Evolutionary conservation across 2,888 invertebrate genomes (phyloP), one percentile per base, ranked within the genome.

Genomic region (Philereme vetulata): DNA sequence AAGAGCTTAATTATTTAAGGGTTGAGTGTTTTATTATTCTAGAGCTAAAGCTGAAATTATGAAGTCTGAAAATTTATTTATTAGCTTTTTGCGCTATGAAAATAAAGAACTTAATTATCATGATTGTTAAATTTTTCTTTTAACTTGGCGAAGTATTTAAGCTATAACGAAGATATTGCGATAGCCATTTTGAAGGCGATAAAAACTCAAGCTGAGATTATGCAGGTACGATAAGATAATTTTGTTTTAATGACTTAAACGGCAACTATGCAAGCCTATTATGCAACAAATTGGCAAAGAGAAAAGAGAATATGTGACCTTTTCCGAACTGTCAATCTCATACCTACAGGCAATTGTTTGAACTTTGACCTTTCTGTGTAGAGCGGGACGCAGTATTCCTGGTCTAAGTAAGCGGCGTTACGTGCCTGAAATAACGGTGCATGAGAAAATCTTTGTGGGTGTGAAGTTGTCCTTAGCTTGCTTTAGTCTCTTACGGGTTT

Each of bases 1-100:
- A 57, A 64, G 55, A 53, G 58, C 58, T 66, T 67, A 70, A 65
- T 66, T 67, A 66, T 63, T 64, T 66, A 65, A 46, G 53, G 63
- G 59, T 56, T 51, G 54, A 56, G 55, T 60, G 56, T 63, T 65
- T 65, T 65, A 66, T 67, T 67, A 62, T 58, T 56, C 59, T 59
- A 54, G 49, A 38, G 54, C 34, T 46, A 54, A 53, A 49, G 54
- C 49, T 55, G 50, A 60, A 60, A 64, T 58, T 56, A 60, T 62
- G 10, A 63, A 53, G 57, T 55, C 56, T 47, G 50, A 40, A 60
- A 55, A 54, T 58, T 55, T 51, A 56, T 61, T 61, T 46, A 50
- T 54, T 35, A 35, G 46, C 34, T 35, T 53, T 49, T 36, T 56
- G 36, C 49, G 46, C 42, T n/a, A 38, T 49, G 43, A 43, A 56